Base-by-base conservation (phyloP, 2,888 invertebrate genomes). In the Nemapogon koenigi region DNA sequence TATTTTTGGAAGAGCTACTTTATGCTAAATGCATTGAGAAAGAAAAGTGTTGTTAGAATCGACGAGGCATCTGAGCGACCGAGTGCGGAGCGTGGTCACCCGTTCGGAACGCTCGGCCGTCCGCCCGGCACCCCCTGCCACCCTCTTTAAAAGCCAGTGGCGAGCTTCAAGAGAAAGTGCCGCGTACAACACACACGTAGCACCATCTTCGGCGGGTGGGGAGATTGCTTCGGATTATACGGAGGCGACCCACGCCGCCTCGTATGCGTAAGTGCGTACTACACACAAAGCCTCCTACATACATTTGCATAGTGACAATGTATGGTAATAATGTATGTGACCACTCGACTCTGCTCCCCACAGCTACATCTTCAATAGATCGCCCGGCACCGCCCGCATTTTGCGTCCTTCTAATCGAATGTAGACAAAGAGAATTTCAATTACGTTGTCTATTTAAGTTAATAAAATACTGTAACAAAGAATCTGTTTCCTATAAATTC, bases 131-230 rank as follows among this genome's bases (percentile, higher is more conserved):
- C 55, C 62, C 45, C 62, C 62, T 57, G 51, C 67, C 73, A 63
- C 72, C 76, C 75, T 68, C 73, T 75, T 78, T 75, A 76, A 78
- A 81, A 80, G 80, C 80, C 81, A 78, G 72, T 76, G 79, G 78
- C 78, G 78, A 79, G 81, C 79, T 81, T 73, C 76, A 75, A 81
- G 81, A 81, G 81, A 79, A 81, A 81, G 76, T 78, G 80, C 79
- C 76, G 68, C 73, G 72, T 76, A 66, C 72, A 70, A 69, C 73
- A 75, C 76, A 75, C 72, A 63, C 71, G 70, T 72, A 72, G 55
- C 63, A 64, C 68, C 71, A 71, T 75, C 76, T 73, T 75, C 68
- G 61, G 63, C 62, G 58, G 49, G 52, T 53, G 55, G 62, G 60
- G 64, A 62, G 50, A 46, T 59, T 57, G 60, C 62, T 60, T 65